These are phyloP conservation scores for Lysandra coridon DNA, from an alignment of 2,888 invertebrate species.

Conservation along the genomic window DNA sequence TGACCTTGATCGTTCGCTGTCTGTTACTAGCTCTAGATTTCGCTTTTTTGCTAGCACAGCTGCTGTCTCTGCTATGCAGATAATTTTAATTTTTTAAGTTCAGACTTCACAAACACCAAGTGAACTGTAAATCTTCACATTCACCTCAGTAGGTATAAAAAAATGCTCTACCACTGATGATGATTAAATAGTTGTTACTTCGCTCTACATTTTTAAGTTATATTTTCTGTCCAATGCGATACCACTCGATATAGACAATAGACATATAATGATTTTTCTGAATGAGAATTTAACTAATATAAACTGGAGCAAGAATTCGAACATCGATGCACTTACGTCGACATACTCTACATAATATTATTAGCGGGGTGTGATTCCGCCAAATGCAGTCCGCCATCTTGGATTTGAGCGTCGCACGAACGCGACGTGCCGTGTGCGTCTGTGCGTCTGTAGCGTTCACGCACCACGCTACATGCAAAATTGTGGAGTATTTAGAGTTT, in stretches of 20 bases:
- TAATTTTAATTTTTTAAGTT: not conserved
- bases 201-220: not conserved
- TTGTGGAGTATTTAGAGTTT: not conserved
- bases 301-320: too few relatives aligned
- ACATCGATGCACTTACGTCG: not conserved
- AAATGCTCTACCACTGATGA: not conserved
- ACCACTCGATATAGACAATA: not conserved
- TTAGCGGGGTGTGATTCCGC: not conserved
- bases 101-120: too few relatives aligned
- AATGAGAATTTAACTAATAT: not conserved
- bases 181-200: too few relatives aligned
- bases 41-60: not conserved
- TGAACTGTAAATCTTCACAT: not conserved
- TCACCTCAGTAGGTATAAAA: not conserved
- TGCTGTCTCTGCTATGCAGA: not conserved
- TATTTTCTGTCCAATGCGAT: not conserved
- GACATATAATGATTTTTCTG: not conserved
- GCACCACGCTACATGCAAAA: not conserved
- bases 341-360: not conserved
- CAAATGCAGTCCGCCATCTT: conserved; percentile 13
- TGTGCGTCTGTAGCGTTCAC: not conserved
- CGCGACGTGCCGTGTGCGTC: not conserved
- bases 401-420: not conserved
- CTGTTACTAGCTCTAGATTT: not conserved
- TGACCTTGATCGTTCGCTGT: not conserved